These are phyloP conservation scores for Oasisia sp. DNA, from an alignment of 2,888 invertebrate species.

Conservation along the genomic window DNA sequence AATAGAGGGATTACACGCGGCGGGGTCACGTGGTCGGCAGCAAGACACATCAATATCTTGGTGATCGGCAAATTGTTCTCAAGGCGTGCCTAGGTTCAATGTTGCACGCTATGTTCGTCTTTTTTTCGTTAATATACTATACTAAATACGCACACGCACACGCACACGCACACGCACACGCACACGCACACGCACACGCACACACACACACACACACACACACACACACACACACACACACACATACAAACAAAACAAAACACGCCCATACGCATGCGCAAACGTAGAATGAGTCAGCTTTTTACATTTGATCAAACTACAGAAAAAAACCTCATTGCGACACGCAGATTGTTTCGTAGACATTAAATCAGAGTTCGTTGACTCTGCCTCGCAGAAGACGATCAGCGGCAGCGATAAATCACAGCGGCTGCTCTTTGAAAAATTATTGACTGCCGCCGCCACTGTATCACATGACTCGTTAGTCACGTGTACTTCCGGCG, in stretches of 20 bases:
- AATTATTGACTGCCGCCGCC: background rate
- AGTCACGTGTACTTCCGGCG: background rate
- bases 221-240: constrained; percentile 26
- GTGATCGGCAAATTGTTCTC: too few relatives aligned
- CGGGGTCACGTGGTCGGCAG: too few relatives aligned
- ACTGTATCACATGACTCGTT: background rate
- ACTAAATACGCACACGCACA: background rate
- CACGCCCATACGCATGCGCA: background rate
- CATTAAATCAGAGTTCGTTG: background rate
- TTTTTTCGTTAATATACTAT: too few relatives aligned
- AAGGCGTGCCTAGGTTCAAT: too few relatives aligned
- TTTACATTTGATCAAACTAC: too few relatives aligned
- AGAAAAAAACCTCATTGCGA: background rate
- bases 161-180: background rate
- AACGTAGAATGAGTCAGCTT: too few relatives aligned
- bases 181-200: constrained; percentile 19
- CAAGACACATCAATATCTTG: too few relatives aligned
- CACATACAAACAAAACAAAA: constrained; percentile 22
- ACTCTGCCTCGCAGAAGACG: background rate
- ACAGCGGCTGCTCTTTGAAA: background rate
- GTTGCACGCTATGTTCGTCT: too few relatives aligned
- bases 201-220: constrained; percentile 26
- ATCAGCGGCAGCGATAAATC: background rate
- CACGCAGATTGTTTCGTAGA: background rate
- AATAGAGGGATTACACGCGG: too few relatives aligned